These are phyloP conservation scores for Tetragonula carbonaria DNA, from an alignment of 2,888 invertebrate species.

Conservation along the genomic window DNA sequence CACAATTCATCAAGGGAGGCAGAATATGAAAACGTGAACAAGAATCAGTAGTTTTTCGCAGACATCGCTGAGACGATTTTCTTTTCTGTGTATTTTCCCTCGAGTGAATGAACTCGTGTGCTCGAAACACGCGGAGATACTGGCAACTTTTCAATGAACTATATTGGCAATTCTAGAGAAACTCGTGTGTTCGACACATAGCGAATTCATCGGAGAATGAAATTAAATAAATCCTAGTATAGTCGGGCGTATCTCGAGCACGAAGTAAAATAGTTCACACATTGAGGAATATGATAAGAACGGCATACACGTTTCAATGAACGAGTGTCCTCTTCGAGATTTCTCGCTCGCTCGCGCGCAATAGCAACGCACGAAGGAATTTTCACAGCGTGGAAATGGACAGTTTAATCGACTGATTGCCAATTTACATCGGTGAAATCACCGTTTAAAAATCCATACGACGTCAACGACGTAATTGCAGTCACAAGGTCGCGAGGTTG, in stretches of 20 bases:
- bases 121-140: slow-evolving; percentile 18
- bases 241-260: slow-evolving; percentile 1
- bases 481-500: slow-evolving; percentile 34
- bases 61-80: slow-evolving; percentile 4
- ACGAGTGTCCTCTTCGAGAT: slow-evolving; percentile 38
- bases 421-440: slow-evolving; percentile 52
- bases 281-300: slow-evolving; percentile 32
- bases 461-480: slow-evolving; percentile 43
- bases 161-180: not conserved
- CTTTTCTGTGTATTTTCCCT: slow-evolving; percentile 40
- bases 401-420: slow-evolving; percentile 24
- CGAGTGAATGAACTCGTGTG: slow-evolving; percentile 9
- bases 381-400: slow-evolving; percentile 11
- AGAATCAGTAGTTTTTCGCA: slow-evolving; percentile 2
- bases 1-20: slow-evolving; percentile 21
- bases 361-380: not conserved
- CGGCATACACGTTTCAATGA: slow-evolving; percentile 14
- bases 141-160: not conserved
- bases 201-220: not conserved
- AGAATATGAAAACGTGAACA: slow-evolving; percentile 15
- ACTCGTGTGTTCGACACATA: not conserved
- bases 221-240: slow-evolving; percentile 22
- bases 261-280: not conserved
- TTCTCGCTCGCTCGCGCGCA: not conserved
- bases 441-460: slow-evolving; percentile 44